phyloP scores from a whole-genome alignment of 2,888 invertebrate species.

The Frankliniella intonsa region DNA sequence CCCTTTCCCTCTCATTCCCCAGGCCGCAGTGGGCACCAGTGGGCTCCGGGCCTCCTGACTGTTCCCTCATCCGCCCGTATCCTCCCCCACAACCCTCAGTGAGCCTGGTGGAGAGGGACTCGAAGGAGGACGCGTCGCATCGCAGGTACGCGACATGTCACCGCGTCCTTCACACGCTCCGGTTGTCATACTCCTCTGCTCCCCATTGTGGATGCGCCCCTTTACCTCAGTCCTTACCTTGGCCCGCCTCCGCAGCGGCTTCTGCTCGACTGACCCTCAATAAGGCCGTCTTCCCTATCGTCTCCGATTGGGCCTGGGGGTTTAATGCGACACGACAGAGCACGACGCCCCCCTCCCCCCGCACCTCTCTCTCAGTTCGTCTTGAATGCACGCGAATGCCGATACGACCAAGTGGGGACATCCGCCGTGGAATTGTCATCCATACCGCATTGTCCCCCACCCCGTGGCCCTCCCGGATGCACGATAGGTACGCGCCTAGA shows the following conservation, averaged over 20 bases:
- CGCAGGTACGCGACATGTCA: not conserved
- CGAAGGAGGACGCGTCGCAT: not conserved
- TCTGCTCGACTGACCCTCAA: slow-evolving; percentile 14
- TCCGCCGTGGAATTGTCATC: slow-evolving; percentile 6
- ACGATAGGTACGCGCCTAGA: no score
- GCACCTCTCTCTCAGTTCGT: not conserved
- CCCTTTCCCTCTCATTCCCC: no score
- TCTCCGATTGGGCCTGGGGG: not conserved
- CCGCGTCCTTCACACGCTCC: no score
- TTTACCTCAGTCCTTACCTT: not conserved
- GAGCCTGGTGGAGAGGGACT: no score
- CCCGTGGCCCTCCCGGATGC: no score
- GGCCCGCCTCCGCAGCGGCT: not conserved
- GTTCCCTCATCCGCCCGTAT: no score
- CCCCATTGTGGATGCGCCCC: not conserved
- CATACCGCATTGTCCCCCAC: not conserved
- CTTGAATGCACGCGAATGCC: slow-evolving; percentile 21
- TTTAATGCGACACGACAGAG: not conserved
- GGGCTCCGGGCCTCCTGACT: no score
- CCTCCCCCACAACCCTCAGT: no score
- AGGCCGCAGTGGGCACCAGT: no score
- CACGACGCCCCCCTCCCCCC: not conserved
- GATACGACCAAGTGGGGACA: slow-evolving; percentile 8
- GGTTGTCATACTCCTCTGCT: not conserved
- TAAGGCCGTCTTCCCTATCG: not conserved